These are phyloP conservation scores for Ramazzottius varieornatus DNA, from an alignment of 2,888 invertebrate species.

Conservation along the genomic window DNA sequence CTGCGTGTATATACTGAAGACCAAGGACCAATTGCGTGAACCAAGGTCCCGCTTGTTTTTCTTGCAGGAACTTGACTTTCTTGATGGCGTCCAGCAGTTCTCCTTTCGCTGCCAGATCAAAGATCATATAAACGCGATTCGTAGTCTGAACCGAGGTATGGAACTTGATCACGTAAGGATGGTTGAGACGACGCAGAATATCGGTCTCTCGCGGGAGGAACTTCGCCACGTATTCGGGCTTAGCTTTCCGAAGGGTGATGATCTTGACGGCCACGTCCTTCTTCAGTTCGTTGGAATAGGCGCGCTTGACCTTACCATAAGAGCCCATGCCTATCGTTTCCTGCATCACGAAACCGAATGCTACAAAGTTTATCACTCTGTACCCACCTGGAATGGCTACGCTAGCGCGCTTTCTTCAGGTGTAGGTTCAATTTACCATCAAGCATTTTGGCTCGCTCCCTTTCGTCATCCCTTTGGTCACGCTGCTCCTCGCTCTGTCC, in stretches of 20 bases:
- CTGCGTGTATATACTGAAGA: no score
- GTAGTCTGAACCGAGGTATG: constrained; percentile 19
- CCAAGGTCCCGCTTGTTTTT: constrained; percentile 14
- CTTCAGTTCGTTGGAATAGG: constrained; percentile 16
- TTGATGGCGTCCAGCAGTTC: constrained; percentile 16
- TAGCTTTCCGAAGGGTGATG: constrained; percentile 17
- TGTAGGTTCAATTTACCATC: no score
- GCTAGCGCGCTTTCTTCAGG: no score
- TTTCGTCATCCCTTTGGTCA: no score
- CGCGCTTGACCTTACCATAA: constrained; percentile 18
- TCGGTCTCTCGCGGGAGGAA: constrained; percentile 20
- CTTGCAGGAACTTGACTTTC: no score
- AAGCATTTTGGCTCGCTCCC: no score
- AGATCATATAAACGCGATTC: constrained; percentile 17
- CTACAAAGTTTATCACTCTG: no score
- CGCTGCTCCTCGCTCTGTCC: no score
- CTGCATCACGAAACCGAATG: constrained; percentile 16
- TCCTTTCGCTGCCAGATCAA: constrained; percentile 17
- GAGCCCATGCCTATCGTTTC: constrained; percentile 18
- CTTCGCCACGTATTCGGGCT: constrained; percentile 16
- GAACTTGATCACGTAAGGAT: constrained; percentile 16
- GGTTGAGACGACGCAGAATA: constrained; percentile 15
- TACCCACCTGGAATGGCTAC: no score
- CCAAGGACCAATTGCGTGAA: constrained; percentile 17
- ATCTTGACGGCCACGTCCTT: constrained; percentile 19